Percentiles rank a stretch among this genome's conserved stretches.
Evolutionary conservation across 2,113 vertebrate genomes (phyloP).

Genomic region (Noturus placidus): DNA sequence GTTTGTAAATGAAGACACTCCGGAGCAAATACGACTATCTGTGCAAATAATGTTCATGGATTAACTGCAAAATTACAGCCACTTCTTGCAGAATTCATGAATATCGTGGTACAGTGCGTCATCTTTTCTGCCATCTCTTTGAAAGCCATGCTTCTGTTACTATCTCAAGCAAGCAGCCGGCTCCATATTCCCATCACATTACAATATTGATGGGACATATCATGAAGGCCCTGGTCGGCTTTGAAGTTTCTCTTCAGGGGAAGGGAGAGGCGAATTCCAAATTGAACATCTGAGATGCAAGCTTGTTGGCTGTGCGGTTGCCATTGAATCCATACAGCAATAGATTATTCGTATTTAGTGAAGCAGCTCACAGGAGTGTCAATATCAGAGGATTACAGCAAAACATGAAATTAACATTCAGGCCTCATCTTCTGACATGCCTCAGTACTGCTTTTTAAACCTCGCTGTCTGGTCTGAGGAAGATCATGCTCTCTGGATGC

Average conservation of each 20-base stretch:
- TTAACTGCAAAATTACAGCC: slow-evolving; percentile 12
- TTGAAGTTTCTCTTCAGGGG: slow-evolving; percentile 77
- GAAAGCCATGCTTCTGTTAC: slow-evolving; percentile 65
- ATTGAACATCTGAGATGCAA: slow-evolving; percentile 78
- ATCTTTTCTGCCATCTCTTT: slow-evolving; percentile 49
- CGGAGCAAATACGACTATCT: slow-evolving; percentile 18
- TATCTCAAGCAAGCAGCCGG: slow-evolving; percentile 73
- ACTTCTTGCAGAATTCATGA: slow-evolving; percentile 21
- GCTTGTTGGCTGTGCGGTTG: slow-evolving; percentile 74
- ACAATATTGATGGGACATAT: slow-evolving; percentile 80
- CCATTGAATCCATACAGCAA: slow-evolving; percentile 78
- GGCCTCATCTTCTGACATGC: slow-evolving; percentile 69
- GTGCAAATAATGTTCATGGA: slow-evolving; percentile 20
- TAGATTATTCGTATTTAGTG: slow-evolving; percentile 80
- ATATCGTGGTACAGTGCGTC: slow-evolving; percentile 35
- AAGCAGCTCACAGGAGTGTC: slow-evolving; percentile 81
- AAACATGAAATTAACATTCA: slow-evolving; percentile 82
- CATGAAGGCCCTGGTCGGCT: slow-evolving; percentile 73
- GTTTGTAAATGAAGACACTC: slow-evolving; percentile 13
- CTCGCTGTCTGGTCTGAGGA: slow-evolving; percentile 30
- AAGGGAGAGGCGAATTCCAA: slow-evolving; percentile 73
- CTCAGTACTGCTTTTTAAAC: slow-evolving; percentile 60
- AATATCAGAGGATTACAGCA: slow-evolving; percentile 81
- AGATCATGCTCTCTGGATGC: slow-evolving; percentile 15
- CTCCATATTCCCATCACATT: slow-evolving; percentile 75